Evolutionary conservation across 2,113 vertebrate genomes (phyloP).

Genomic region (Sorex fumeus): DNA sequence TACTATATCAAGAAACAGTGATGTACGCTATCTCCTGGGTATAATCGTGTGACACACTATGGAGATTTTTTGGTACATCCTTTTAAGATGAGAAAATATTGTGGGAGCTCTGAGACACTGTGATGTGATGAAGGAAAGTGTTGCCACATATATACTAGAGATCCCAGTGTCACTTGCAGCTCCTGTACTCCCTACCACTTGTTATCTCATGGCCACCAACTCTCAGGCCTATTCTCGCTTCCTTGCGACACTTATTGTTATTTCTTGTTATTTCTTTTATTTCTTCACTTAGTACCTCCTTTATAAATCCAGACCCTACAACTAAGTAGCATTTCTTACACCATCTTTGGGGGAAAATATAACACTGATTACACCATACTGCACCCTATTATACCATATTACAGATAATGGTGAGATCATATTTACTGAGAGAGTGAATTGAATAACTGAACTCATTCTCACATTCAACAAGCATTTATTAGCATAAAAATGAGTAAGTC

Average conservation of each 20-base stretch:
- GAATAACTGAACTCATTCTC: slow-evolving; percentile 63
- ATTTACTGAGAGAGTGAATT: slow-evolving; percentile 9
- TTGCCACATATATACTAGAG: slow-evolving; percentile 5
- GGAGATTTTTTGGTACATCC: not conserved
- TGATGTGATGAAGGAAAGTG: not conserved
- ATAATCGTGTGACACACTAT: not conserved
- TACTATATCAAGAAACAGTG: not conserved
- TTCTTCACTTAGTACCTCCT: not conserved
- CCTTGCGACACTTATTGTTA: not conserved
- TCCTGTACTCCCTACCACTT: not conserved
- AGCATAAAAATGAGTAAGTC: slow-evolving; percentile 65
- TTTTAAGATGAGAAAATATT: slow-evolving; percentile 20
- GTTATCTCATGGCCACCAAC: not conserved
- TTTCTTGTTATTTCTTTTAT: not conserved
- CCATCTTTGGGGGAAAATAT: slow-evolving; percentile 11
- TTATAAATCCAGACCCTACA: slow-evolving; percentile 24
- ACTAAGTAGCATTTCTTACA: slow-evolving; percentile 15
- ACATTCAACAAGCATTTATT: slow-evolving; percentile 73
- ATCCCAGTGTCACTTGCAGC: slow-evolving; percentile 21
- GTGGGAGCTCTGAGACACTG: not conserved
- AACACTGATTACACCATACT: not conserved
- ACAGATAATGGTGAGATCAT: slow-evolving; percentile 26
- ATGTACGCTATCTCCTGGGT: not conserved
- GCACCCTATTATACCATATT: not conserved
- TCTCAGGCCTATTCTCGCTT: slow-evolving; percentile 21